These are phyloP conservation scores for Sebastes fasciatus DNA, from an alignment of 2,113 vertebrate genomes.

Conservation along the genomic window DNA sequence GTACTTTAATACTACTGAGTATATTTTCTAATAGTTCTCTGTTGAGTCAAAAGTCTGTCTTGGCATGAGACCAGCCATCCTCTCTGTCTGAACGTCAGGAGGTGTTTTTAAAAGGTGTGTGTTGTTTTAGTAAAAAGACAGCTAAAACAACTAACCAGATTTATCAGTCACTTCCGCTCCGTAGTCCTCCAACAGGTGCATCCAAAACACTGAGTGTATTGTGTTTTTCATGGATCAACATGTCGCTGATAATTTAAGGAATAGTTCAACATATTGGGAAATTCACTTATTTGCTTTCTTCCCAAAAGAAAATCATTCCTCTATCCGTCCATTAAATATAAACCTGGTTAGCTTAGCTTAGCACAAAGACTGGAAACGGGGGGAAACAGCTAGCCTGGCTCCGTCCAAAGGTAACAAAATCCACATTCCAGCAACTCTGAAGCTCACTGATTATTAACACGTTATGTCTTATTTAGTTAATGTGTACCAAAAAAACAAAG, in stretches of 20 bases:
- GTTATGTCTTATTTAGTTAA: neutral
- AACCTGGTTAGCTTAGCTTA: neutral
- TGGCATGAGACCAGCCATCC: constrained; percentile 30
- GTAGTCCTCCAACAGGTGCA: neutral
- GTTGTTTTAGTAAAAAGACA: neutral
- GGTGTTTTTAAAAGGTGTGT: constrained; percentile 18
- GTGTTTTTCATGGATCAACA: neutral
- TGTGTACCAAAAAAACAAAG: neutral
- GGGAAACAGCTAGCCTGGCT: neutral
- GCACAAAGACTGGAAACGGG: neutral
- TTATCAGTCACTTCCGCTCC: neutral
- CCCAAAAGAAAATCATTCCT: neutral
- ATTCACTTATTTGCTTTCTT: neutral
- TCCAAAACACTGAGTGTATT: neutral
- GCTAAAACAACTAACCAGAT: neutral
- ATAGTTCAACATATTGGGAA: neutral
- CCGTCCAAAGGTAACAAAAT: neutral
- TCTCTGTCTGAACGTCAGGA: constrained; percentile 16
- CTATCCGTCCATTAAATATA: neutral
- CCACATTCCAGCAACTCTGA: neutral
- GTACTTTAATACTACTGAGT: constrained; percentile 20
- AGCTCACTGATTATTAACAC: neutral
- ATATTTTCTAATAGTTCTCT: constrained; percentile 50
- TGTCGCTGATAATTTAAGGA: neutral
- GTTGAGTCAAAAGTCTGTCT: constrained; percentile 15